These are phyloP conservation scores for Ophion obscuratus DNA, from an alignment of 2,888 invertebrate species.

Conservation along the genomic window DNA sequence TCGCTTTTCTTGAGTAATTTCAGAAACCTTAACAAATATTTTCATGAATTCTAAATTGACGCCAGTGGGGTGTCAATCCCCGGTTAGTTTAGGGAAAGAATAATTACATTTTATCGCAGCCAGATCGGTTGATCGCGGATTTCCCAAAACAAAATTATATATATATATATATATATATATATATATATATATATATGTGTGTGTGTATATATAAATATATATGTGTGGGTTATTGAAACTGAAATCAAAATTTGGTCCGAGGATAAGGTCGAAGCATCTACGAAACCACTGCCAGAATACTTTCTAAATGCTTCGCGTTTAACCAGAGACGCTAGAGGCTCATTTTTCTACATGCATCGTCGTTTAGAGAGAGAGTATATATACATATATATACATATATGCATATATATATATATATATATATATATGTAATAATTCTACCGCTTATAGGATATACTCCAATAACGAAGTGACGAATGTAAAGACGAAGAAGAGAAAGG, in stretches of 20 bases:
- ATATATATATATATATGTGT: background rate
- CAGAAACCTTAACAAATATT: no score
- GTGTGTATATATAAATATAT: background rate
- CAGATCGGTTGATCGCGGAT: background rate
- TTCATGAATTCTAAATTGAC: no score
- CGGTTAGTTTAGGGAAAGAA: no score
- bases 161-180: slow-evolving; percentile 4
- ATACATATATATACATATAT: slow-evolving; percentile 4
- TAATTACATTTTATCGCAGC: background rate
- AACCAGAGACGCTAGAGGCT: slow-evolving; percentile 82
- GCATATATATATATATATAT: slow-evolving; percentile 38
- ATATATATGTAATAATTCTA: slow-evolving; percentile 60
- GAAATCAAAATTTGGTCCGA: slow-evolving; percentile 81
- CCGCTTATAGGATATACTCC: slow-evolving; percentile 63
- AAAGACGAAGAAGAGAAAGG: slow-evolving; percentile 11
- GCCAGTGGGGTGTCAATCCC: no score
- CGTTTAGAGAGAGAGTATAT: slow-evolving; percentile 69
- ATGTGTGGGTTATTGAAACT: slow-evolving; percentile 71
- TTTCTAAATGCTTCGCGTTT: slow-evolving; percentile 83
- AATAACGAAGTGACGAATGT: slow-evolving; percentile 43
- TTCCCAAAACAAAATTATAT: background rate
- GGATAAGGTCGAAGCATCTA: slow-evolving; percentile 82
- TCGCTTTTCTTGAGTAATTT: no score
- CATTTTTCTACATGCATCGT: slow-evolving; percentile 84
- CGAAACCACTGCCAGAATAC: slow-evolving; percentile 82